Base-by-base conservation (phyloP, 2,888 invertebrate species). In the Myopa tessellatipennis region DNA sequence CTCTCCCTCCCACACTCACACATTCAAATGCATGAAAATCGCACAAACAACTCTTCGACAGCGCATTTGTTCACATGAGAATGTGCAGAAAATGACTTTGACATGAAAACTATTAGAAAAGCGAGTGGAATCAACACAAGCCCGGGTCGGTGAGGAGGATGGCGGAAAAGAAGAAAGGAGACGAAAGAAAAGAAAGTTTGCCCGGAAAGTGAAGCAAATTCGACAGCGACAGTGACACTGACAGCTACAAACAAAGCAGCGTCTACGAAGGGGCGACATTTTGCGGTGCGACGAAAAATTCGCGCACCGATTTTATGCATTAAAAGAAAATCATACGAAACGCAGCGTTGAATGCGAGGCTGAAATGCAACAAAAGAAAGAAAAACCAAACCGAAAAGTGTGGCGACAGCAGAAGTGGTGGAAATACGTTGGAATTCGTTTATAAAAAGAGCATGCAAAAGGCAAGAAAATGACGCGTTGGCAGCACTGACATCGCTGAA, bases 61-160 rank as follows among this genome's bases (percentile, higher is more conserved):
- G 14, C 36, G 45, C 34, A 65, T n/a, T 52, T 50, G n/a, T 45
- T 52, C 18, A 16, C 16, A 55, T 55, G 74, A 55, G 68, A 74
- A 74, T 58, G 74, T 68, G 74, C 52, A 68, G 18, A 63, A 68
- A 55, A 74, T 74, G 74, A 74, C 67, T 74, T 74, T 74, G 74
- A 74, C 74, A 74, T 55, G 68, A 58, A 68, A 74, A 74, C 68
- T 67, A 74, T 67, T 68, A 67, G 38, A 58, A 74, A 74, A 69
- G 34, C 38, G 65, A 52, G 50, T 68, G 74, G 38, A 67, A 74
- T 38, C 73, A 74, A 67, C 45, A 50, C 14, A 16, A 40, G 38
- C 5, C 4, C 2, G 26, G 12, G 34, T 26, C 14, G 14, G 55
- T 8, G 58, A 55, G 16, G n/a, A 50, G 26, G 45, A 38, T 50